phyloP scores from a whole-genome alignment of 2,888 invertebrate species.

The Nezara viridula region DNA sequence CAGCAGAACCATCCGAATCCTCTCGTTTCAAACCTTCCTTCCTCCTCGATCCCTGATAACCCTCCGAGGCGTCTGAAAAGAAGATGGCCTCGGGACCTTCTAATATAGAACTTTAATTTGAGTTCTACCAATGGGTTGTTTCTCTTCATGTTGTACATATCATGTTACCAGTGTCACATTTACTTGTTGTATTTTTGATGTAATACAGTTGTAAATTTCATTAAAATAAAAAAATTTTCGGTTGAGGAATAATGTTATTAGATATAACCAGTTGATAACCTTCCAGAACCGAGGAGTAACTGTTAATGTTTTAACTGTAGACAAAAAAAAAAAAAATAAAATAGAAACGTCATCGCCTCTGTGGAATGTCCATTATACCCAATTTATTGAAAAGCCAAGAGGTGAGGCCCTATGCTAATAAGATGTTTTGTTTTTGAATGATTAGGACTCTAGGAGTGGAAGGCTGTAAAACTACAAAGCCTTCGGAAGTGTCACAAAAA shows the following conservation, averaged over 20 bases:
- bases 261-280: not conserved
- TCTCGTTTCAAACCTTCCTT: no score
- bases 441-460: constrained; percentile 29
- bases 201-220: no score
- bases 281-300: not conserved
- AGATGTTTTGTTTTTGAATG: constrained; percentile 50
- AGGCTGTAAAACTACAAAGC: constrained; percentile 51
- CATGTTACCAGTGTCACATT: no score
- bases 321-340: not conserved
- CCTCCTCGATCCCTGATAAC: no score
- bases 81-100: no score
- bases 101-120: no score
- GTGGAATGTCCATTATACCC: constrained; percentile 45
- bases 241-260: not conserved
- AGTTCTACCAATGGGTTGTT: no score
- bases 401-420: constrained; percentile 18
- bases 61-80: no score
- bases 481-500: constrained; percentile 50
- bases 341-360: not conserved
- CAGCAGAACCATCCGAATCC: no score
- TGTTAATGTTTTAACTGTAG: not conserved
- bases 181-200: no score
- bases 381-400: constrained; percentile 36
- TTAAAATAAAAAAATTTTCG: no score
- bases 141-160: no score